Evolutionary conservation across 2,797 vertebrate genomes (phyloP).

Genomic region (Odontamblyopus lacepedii): DNA sequence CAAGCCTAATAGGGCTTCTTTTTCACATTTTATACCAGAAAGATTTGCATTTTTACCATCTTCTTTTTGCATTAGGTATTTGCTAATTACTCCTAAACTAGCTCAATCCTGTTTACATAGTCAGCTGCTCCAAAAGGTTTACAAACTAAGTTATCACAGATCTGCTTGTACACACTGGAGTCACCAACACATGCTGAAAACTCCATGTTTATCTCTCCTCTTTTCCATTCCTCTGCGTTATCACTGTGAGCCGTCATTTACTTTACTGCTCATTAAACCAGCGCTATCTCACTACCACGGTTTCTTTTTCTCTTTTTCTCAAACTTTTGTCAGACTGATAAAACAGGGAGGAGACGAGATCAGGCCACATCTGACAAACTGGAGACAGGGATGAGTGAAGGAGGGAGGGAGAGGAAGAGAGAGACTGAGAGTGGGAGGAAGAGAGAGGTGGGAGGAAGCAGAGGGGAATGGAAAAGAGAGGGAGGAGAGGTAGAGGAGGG

Average conservation of each 20-base stretch:
- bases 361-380: constrained; percentile 24
- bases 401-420: neutral
- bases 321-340: constrained; percentile 17
- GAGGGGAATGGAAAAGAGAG: too few relatives aligned
- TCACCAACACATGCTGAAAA: neutral
- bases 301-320: constrained; percentile 35
- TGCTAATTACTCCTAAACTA: neutral
- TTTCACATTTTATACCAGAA: neutral
- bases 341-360: constrained; percentile 29
- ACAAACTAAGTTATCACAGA: neutral
- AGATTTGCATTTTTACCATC: neutral
- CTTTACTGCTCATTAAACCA: constrained; percentile 33
- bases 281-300: constrained; percentile 20
- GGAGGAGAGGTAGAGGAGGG: too few relatives aligned
- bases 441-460: too few relatives aligned
- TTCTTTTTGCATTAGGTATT: neutral
- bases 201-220: neutral
- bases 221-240: constrained; percentile 3
- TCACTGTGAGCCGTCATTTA: constrained; percentile 34
- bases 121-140: neutral
- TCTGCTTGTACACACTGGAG: neutral
- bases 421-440: neutral
- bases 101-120: neutral
- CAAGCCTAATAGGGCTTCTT: too few relatives aligned
- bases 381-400: constrained; percentile 10